Evolutionary conservation across 2,797 vertebrate genomes (phyloP).

Genomic region (Melanogrammus aeglefinus): DNA sequence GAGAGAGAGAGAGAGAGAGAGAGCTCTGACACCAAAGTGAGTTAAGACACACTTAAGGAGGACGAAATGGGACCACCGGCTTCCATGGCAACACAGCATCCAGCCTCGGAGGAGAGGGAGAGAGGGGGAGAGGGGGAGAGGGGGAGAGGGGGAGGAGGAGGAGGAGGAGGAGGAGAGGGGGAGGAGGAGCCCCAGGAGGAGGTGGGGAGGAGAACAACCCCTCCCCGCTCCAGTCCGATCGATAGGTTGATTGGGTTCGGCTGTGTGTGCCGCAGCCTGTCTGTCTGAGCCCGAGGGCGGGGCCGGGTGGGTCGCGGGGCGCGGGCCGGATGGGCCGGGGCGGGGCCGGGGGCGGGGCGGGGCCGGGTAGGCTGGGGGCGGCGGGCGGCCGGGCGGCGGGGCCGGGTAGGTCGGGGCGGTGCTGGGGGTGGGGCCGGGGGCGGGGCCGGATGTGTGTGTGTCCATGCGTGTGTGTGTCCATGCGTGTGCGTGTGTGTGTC

Average conservation of each 20-base stretch:
- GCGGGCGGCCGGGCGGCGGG: too few relatives aligned
- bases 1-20: constrained; percentile 12
- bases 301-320: too few relatives aligned
- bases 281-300: not conserved
- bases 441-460: too few relatives aligned
- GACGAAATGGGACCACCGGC: constrained; percentile 51
- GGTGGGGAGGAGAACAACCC: constrained; percentile 34
- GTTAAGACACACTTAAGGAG: constrained; percentile 44
- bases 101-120: not conserved
- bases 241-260: constrained; percentile 68
- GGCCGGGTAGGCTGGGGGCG: too few relatives aligned
- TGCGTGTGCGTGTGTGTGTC: too few relatives aligned
- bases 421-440: too few relatives aligned
- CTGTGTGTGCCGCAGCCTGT: not conserved
- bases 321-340: too few relatives aligned
- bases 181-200: constrained; percentile 7
- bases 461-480: too few relatives aligned
- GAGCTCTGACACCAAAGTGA: constrained; percentile 28
- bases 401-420: too few relatives aligned
- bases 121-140: not conserved
- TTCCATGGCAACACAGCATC: constrained; percentile 60
- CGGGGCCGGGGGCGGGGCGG: too few relatives aligned
- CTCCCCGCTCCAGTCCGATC: constrained; percentile 39
- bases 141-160: too few relatives aligned
- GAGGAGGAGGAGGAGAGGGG: too few relatives aligned